Percentiles rank a stretch among this genome's conserved stretches.
phyloP scores from a whole-genome alignment of 2,888 invertebrate species.

The Plebejus melissa region DNA sequence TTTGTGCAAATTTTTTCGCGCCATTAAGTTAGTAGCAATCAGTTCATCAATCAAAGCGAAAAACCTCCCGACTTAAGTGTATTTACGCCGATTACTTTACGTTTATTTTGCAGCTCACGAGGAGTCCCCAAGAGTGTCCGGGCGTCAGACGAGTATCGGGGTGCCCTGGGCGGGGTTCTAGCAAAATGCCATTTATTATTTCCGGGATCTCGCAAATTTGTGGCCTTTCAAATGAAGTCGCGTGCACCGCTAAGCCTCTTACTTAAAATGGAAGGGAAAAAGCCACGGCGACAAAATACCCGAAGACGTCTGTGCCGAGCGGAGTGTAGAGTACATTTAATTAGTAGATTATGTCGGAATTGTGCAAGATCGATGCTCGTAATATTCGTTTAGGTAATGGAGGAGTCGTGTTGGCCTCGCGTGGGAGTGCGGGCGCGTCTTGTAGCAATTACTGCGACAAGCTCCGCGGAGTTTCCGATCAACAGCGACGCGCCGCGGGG shows the following conservation, averaged over 20 bases:
- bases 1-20: slow-evolving; percentile 13
- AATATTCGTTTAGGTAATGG: neutral
- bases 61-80: neutral
- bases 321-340: neutral
- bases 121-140: neutral
- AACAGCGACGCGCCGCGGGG: neutral
- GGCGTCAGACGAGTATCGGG: neutral
- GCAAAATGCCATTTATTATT: slow-evolving; percentile 2
- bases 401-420: neutral
- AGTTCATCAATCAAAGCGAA: slow-evolving; percentile 8
- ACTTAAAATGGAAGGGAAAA: neutral
- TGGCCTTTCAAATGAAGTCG: slow-evolving; percentile 9
- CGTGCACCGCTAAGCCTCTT: slow-evolving; percentile 17
- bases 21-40: slow-evolving; percentile 4
- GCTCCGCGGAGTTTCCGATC: slow-evolving; percentile 13
- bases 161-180: neutral
- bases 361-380: neutral
- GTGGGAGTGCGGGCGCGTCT: slow-evolving; percentile 23
- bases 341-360: neutral
- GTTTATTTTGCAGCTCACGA: neutral
- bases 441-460: slow-evolving; percentile 37
- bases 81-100: neutral
- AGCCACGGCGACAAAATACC: neutral
- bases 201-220: neutral
- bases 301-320: neutral